A percentile compares a stretch with the other conserved stretches of the same genome.
These are phyloP conservation scores for Phyllostomus discolor DNA, from an alignment of 2,113 vertebrate species.

Conservation along the genomic window DNA sequence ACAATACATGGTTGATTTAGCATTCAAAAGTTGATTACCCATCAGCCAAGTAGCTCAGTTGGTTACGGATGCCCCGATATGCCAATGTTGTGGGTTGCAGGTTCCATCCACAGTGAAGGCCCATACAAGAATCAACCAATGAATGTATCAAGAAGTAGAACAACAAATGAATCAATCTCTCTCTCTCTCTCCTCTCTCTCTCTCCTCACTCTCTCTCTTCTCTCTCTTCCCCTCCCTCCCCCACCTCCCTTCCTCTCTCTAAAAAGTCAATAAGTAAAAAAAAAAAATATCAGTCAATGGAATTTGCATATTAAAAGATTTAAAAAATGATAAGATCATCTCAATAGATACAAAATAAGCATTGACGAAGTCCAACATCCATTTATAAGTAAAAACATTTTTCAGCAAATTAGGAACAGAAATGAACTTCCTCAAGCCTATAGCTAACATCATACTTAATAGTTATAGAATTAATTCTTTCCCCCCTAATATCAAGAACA, in stretches of 20 bases:
- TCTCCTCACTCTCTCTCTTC: too few species aligned
- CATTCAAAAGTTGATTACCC: neutral
- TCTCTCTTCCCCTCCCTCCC: too few species aligned
- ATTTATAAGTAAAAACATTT: neutral
- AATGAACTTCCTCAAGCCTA: neutral
- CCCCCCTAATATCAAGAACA: neutral
- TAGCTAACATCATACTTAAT: neutral
- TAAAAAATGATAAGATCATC: neutral
- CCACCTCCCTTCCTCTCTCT: too few species aligned
- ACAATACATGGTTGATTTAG: neutral
- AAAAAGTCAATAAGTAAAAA: neutral
- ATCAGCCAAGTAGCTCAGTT: neutral
- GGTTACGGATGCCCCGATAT: neutral
- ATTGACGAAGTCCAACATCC: neutral
- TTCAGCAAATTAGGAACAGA: neutral
- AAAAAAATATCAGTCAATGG: neutral
- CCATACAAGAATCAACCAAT: too few species aligned
- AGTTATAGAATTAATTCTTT: neutral
- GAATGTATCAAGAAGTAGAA: too few species aligned
- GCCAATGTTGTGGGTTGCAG: too few species aligned
- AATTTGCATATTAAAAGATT: neutral
- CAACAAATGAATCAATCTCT: too few species aligned
- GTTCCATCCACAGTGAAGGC: too few species aligned
- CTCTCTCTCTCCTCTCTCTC: too few species aligned
- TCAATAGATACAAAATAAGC: neutral